phyloP scores from a whole-genome alignment of 2,888 invertebrate species.

The Embidobia sp. region DNA sequence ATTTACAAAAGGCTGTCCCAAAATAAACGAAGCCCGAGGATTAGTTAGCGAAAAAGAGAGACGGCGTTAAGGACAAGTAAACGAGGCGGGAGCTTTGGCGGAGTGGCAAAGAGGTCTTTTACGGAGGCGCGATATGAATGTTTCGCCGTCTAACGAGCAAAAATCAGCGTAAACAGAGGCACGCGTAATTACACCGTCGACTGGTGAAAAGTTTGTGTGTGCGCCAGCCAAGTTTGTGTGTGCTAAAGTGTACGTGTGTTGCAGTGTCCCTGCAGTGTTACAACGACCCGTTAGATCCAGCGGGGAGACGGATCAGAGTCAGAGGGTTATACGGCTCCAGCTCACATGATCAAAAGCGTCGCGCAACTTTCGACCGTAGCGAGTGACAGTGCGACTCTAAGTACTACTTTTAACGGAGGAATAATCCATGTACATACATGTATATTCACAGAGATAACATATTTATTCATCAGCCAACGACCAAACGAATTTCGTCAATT shows the following conservation, averaged over 20 bases:
- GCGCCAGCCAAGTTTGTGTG: conserved; percentile 25
- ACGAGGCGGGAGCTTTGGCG: too few relatives aligned
- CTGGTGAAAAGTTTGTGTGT: conserved; percentile 14
- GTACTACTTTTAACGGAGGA: conserved; percentile 32
- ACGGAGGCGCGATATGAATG: conserved; percentile 23
- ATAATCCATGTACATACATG: conserved; percentile 43
- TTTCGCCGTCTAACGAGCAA: conserved; percentile 20
- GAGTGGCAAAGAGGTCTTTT: too few relatives aligned
- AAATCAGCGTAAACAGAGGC: conserved; percentile 32
- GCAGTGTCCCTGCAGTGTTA: conserved; percentile 59
- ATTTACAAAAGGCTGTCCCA: too few relatives aligned
- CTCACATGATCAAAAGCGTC: conserved; percentile 40
- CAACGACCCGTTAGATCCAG: conserved; percentile 24
- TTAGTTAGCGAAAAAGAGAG: too few relatives aligned
- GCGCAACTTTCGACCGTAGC: conserved; percentile 21
- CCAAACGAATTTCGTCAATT: conserved; percentile 77
- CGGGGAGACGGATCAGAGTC: conserved; percentile 39
- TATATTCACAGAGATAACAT: conserved; percentile 39
- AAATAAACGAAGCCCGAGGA: too few relatives aligned
- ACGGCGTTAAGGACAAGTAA: too few relatives aligned
- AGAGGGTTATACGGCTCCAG: conserved; percentile 7
- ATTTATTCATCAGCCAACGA: conserved; percentile 67
- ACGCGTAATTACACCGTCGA: conserved; percentile 26
- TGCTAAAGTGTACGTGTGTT: conserved; percentile 39
- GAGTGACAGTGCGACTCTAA: conserved; percentile 54